A percentile compares a stretch with the other conserved stretches of the same genome.
Conservation (phyloP, 1,140 invertebrate species). For the Drosophila arizonae region DNA sequence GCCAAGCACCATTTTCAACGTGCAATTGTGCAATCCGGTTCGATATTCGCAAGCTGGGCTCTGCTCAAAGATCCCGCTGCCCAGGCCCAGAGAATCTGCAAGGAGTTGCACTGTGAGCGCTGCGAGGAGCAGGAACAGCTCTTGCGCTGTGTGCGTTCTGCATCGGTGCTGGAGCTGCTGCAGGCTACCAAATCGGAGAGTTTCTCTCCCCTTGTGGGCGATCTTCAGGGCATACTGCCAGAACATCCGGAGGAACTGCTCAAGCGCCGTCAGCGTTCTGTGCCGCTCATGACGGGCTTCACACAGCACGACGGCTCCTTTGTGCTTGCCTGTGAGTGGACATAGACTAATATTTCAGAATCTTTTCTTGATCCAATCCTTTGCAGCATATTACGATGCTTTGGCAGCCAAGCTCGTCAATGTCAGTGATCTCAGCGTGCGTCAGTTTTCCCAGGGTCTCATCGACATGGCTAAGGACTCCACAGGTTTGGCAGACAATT, state of each 20-base stretch:
- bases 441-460: slow-evolving; percentile 56
- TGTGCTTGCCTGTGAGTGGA: slow-evolving; percentile 64
- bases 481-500: slow-evolving; percentile 53
- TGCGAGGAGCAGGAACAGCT: slow-evolving; percentile 44
- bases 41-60: slow-evolving; percentile 71
- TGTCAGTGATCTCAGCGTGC: slow-evolving; percentile 55
- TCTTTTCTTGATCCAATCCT: background rate
- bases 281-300: slow-evolving; percentile 74
- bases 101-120: slow-evolving; percentile 40
- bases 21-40: slow-evolving; percentile 78
- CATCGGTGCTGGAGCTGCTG: slow-evolving; percentile 53
- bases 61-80: slow-evolving; percentile 50
- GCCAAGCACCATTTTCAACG: slow-evolving; percentile 55
- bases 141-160: slow-evolving; percentile 47
- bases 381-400: slow-evolving; percentile 60
- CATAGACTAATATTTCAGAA: background rate
- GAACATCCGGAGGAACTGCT: slow-evolving; percentile 49
- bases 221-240: slow-evolving; percentile 65
- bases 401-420: slow-evolving; percentile 36
- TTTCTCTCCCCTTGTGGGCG: slow-evolving; percentile 65
- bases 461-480: slow-evolving; percentile 47
- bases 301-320: slow-evolving; percentile 80
- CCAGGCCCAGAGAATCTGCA: slow-evolving; percentile 62
- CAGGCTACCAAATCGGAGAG: slow-evolving; percentile 49
- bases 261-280: slow-evolving; percentile 31